phyloP scores from a whole-genome alignment of 2,888 invertebrate species.

The Standfussiana lucernea region DNA sequence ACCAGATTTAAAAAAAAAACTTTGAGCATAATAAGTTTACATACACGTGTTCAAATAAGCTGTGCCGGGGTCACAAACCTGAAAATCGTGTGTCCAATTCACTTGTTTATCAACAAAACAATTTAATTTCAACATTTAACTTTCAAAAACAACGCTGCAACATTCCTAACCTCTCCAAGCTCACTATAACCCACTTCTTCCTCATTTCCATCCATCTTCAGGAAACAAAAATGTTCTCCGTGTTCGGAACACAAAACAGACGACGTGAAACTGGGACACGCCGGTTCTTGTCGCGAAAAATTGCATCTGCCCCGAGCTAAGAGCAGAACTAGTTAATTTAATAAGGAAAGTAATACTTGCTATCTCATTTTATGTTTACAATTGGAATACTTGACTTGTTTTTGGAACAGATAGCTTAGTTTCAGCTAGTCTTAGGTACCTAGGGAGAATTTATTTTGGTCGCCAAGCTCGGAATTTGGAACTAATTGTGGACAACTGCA shows the following conservation, averaged over 20 bases:
- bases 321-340: conserved; percentile 58
- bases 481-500: conserved; percentile 48
- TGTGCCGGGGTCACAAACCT: background rate
- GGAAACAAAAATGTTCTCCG: conserved; percentile 50
- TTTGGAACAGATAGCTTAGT: conserved; percentile 21
- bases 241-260: conserved; percentile 57
- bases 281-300: conserved; percentile 60
- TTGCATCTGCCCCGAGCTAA: conserved; percentile 58
- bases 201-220: conserved; percentile 44
- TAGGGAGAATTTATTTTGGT: conserved; percentile 29
- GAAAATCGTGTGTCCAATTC: background rate
- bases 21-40: background rate
- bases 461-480: conserved; percentile 21
- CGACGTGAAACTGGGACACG: conserved; percentile 52
- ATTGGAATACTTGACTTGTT: conserved; percentile 41
- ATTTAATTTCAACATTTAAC: background rate
- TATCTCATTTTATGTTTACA: conserved; percentile 49
- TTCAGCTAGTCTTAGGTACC: conserved; percentile 3
- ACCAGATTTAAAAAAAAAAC: background rate
- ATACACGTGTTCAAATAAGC: background rate
- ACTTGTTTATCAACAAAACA: background rate
- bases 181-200: conserved; percentile 41
- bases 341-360: conserved; percentile 50
- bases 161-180: conserved; percentile 34
- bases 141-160: conserved; percentile 1